Conservation (phyloP, 2,888 invertebrate species). For the Troides helena region DNA sequence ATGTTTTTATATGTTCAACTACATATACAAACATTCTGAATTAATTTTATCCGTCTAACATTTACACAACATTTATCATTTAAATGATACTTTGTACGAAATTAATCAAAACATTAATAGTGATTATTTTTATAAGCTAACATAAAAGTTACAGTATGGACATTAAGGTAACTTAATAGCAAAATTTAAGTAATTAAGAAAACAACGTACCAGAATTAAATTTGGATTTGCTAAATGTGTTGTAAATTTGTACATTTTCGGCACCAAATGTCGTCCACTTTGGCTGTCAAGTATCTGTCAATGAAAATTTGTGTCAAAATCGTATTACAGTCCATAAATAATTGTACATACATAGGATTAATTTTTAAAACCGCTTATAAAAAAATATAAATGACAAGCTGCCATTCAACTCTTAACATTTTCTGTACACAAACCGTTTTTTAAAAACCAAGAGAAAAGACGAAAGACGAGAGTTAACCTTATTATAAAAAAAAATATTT, state of each 20-base stretch:
- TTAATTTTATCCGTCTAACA: slow-evolving; percentile 15
- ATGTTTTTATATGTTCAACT: slow-evolving; percentile 37
- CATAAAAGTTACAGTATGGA: not conserved
- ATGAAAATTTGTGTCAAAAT: slow-evolving; percentile 2
- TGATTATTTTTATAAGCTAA: not conserved
- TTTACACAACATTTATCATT: slow-evolving; percentile 38
- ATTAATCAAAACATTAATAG: slow-evolving; percentile 9
- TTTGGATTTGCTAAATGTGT: slow-evolving; percentile 65
- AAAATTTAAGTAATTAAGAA: not conserved
- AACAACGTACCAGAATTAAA: slow-evolving; percentile 66
- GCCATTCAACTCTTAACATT: too few species aligned
- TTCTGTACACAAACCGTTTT: too few species aligned
- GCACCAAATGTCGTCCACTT: slow-evolving; percentile 62
- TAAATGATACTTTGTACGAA: slow-evolving; percentile 21
- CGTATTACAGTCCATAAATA: not conserved
- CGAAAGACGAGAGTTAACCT: too few species aligned
- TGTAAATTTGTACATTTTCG: slow-evolving; percentile 76
- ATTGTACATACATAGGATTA: not conserved
- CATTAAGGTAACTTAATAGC: not conserved
- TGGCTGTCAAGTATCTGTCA: slow-evolving; percentile 55
- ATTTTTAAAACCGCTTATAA: not conserved
- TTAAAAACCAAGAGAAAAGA: too few species aligned
- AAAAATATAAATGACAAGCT: too few species aligned
- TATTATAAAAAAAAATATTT: too few species aligned
- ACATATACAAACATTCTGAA: not conserved